Percentiles rank a stretch among this genome's conserved stretches.
Conservation (phyloP, 2,888 invertebrate species). For the Fragum sueziense region DNA sequence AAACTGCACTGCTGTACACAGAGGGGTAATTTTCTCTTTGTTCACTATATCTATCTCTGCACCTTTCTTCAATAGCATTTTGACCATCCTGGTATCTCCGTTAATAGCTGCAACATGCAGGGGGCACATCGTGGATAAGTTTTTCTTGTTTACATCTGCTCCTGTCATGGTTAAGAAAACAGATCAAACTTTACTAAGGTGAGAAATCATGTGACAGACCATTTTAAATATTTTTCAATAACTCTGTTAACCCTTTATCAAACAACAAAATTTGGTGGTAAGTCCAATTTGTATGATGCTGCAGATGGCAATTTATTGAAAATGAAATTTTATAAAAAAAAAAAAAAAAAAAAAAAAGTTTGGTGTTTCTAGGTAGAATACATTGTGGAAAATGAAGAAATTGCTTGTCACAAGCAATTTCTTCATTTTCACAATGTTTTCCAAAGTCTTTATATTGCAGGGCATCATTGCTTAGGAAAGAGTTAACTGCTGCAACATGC, state of each 20-base stretch:
- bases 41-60: background rate
- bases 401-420: background rate
- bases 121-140: background rate
- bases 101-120: background rate
- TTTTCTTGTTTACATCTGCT: background rate
- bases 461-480: background rate
- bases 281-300: no score
- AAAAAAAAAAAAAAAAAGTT: no score
- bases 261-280: no score
- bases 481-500: background rate
- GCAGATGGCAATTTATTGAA: no score
- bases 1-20: background rate
- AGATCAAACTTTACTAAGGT: no score
- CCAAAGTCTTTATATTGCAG: background rate
- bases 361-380: no score
- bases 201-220: no score
- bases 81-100: background rate
- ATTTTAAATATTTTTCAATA: no score
- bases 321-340: no score
- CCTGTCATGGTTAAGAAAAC: no score
- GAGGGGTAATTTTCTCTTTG: background rate
- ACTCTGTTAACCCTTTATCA: no score
- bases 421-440: background rate
- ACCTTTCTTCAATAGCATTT: background rate
- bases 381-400: no score